Percentiles rank a stretch among this genome's conserved stretches.
These are phyloP conservation scores for Ciconia boyciana DNA, from an alignment of 2,113 vertebrate genomes.

Conservation along the genomic window DNA sequence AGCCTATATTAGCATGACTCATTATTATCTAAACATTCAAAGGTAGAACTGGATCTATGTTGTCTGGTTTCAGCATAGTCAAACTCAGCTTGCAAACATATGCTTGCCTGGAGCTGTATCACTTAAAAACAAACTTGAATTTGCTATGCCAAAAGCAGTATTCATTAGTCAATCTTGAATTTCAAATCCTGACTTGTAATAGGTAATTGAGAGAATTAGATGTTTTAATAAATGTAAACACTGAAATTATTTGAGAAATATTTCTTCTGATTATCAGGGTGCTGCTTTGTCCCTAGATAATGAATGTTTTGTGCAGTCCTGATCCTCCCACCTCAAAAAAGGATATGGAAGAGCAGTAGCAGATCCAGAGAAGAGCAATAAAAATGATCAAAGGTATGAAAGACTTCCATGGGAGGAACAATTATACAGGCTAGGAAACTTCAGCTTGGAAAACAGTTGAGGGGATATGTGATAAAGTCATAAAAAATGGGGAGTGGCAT, in stretches of 20 bases:
- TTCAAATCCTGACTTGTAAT: conserved; percentile 6
- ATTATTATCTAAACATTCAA: conserved; percentile 44
- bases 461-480: neutral
- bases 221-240: neutral
- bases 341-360: neutral
- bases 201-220: neutral
- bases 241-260: neutral
- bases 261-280: neutral
- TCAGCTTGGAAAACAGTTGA: neutral
- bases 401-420: neutral
- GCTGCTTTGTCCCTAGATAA: neutral
- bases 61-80: conserved; percentile 45
- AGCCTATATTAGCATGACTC: conserved; percentile 34
- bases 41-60: conserved; percentile 35
- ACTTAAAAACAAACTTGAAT: conserved; percentile 24
- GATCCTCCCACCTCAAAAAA: neutral
- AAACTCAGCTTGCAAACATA: conserved; percentile 17
- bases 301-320: neutral
- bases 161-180: neutral
- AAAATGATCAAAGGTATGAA: neutral
- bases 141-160: neutral
- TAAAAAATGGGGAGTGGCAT: conserved; percentile 36
- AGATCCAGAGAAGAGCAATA: neutral
- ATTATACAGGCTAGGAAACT: neutral
- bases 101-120: conserved; percentile 18